Conservation (phyloP, 2,888 invertebrate genomes). For the Luperina nickerlii region DNA sequence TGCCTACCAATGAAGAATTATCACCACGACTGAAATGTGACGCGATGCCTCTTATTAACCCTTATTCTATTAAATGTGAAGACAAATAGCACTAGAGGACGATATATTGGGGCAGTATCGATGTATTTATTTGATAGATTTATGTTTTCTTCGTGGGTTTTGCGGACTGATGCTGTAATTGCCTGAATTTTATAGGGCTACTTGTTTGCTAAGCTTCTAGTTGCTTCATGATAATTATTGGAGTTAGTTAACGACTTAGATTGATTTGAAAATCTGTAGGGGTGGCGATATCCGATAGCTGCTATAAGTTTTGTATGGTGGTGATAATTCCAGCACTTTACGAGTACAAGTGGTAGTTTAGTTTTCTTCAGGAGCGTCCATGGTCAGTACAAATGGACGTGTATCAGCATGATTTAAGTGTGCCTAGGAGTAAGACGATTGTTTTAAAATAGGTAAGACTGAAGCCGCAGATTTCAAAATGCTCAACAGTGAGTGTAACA, state of each 20-base stretch:
- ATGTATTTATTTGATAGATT: slow-evolving; percentile 61
- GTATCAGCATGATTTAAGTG: background rate
- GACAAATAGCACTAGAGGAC: slow-evolving; percentile 54
- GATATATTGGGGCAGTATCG: slow-evolving; percentile 56
- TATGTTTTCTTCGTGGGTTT: slow-evolving; percentile 42
- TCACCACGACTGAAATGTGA: slow-evolving; percentile 63
- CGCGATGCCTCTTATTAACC: slow-evolving; percentile 62
- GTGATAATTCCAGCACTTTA: background rate
- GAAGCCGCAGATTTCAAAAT: background rate
- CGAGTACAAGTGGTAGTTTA: background rate
- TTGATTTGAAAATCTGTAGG: slow-evolving; percentile 6
- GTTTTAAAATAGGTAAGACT: background rate
- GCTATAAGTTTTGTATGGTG: background rate
- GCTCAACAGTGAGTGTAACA: background rate
- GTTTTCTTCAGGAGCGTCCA: background rate
- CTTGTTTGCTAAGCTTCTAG: slow-evolving; percentile 18
- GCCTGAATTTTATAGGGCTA: slow-evolving; percentile 27
- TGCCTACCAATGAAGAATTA: slow-evolving; percentile 67
- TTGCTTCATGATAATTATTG: slow-evolving; percentile 26
- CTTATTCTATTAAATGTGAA: slow-evolving; percentile 55
- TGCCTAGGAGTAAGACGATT: background rate
- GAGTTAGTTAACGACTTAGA: slow-evolving; percentile 10
- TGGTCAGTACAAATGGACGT: background rate
- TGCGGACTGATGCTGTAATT: slow-evolving; percentile 40
- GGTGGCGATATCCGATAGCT: background rate